These are phyloP conservation scores for Climacteris rufus DNA, from an alignment of 2,113 vertebrate genomes.

Conservation along the genomic window DNA sequence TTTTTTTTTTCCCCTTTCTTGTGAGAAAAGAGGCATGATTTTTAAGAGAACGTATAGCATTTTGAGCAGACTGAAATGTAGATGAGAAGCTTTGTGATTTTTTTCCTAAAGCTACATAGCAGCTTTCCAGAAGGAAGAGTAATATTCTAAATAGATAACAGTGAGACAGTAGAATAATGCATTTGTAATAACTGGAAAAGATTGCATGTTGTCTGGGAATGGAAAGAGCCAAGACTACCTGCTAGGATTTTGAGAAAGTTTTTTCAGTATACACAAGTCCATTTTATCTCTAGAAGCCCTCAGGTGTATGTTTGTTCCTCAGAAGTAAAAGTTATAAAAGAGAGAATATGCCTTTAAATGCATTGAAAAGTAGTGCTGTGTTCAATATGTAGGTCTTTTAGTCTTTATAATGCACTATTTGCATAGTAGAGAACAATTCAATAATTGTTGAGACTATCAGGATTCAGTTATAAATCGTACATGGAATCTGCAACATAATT, in stretches of 20 bases:
- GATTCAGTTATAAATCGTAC: not conserved
- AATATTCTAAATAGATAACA: not conserved
- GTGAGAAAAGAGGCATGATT: not conserved
- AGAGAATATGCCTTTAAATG: not conserved
- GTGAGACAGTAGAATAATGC: not conserved
- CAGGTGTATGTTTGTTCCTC: not conserved
- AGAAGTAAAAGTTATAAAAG: not conserved
- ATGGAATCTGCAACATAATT: not conserved
- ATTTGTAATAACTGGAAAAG: not conserved
- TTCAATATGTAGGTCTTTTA: not conserved
- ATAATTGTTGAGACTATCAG: not conserved
- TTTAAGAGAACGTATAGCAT: not conserved
- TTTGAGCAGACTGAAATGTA: not conserved
- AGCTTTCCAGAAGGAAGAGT: not conserved
- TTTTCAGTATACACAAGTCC: not conserved
- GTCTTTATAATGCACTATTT: not conserved
- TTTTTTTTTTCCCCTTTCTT: not conserved
- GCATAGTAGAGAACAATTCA: not conserved
- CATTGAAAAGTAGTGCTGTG: not conserved
- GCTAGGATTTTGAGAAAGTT: not conserved
- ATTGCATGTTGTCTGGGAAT: fast-evolving
- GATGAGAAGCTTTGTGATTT: not conserved
- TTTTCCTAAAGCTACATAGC: not conserved
- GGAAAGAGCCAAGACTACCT: not conserved
- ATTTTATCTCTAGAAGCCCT: not conserved